Evolutionary conservation across 2,113 vertebrate genomes (phyloP).

Genomic region (Aphelocoma coerulescens): DNA sequence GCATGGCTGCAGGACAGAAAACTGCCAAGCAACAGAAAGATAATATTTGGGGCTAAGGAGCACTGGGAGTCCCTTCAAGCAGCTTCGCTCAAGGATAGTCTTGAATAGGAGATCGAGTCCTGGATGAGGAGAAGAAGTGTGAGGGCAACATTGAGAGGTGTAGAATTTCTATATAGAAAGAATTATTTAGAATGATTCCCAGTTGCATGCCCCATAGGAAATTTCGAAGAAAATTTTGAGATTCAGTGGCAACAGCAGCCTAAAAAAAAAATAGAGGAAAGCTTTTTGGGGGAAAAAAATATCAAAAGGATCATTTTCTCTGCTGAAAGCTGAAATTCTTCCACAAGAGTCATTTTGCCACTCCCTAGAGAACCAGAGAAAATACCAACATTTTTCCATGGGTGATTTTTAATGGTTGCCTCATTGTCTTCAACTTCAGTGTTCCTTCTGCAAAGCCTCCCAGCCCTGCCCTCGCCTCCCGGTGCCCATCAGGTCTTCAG

Average conservation of each 20-base stretch:
- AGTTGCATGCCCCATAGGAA: background rate
- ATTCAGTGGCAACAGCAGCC: background rate
- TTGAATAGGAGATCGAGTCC: background rate
- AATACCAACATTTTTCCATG: background rate
- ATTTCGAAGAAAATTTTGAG: background rate
- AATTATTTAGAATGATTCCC: background rate
- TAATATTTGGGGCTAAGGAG: background rate
- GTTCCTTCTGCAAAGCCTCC: background rate
- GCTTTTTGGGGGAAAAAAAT: background rate
- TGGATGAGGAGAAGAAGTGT: background rate
- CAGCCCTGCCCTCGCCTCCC: background rate
- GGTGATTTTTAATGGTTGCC: background rate
- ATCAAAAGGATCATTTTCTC: background rate
- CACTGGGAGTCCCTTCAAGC: background rate
- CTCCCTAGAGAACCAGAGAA: background rate
- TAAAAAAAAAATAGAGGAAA: background rate
- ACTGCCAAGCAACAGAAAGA: background rate
- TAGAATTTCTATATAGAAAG: background rate
- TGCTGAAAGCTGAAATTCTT: slow-evolving; percentile 6
- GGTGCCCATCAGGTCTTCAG: background rate
- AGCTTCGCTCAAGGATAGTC: background rate
- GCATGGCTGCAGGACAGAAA: background rate
- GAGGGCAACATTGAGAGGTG: background rate
- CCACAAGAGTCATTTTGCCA: background rate
- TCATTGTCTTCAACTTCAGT: background rate